Conservation (phyloP, 2,888 invertebrate species). For the Rutpela maculata region DNA sequence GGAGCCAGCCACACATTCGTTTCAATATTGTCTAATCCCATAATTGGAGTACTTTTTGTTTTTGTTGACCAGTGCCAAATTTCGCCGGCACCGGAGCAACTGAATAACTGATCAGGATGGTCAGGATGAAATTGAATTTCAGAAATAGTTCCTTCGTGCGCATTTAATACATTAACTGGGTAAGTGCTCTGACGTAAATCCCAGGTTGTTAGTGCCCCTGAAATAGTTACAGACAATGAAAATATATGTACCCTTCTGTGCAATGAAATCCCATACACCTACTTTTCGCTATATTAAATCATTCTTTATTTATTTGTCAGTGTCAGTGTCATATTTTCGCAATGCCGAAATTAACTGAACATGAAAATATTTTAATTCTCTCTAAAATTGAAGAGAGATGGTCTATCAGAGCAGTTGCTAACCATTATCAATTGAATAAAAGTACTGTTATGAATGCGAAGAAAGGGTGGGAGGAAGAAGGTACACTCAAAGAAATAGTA, state of each 20-base stretch:
- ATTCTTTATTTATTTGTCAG: too few relatives aligned
- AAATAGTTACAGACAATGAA: conserved; percentile 20
- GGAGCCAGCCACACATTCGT: conserved; percentile 81
- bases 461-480: too few relatives aligned
- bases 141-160: conserved; percentile 85
- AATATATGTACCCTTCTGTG: background rate
- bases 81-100: conserved; percentile 88
- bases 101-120: conserved; percentile 89
- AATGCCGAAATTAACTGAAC: too few relatives aligned
- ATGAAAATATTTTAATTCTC: too few relatives aligned
- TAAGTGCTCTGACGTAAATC: conserved; percentile 89
- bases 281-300: too few relatives aligned
- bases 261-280: too few relatives aligned
- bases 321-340: too few relatives aligned
- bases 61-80: conserved; percentile 93
- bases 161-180: conserved; percentile 88
- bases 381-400: too few relatives aligned
- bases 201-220: conserved; percentile 89
- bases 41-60: conserved; percentile 50
- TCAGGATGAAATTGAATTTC: conserved; percentile 92
- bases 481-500: too few relatives aligned
- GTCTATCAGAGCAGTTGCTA: too few relatives aligned
- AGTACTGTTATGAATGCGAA: too few relatives aligned
- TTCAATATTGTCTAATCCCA: conserved; percentile 60
- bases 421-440: too few relatives aligned